Percentiles rank a stretch among this genome's conserved stretches.
These are phyloP conservation scores for Pseudeuparius sepicola DNA, from an alignment of 2,888 invertebrate species.

Conservation along the genomic window DNA sequence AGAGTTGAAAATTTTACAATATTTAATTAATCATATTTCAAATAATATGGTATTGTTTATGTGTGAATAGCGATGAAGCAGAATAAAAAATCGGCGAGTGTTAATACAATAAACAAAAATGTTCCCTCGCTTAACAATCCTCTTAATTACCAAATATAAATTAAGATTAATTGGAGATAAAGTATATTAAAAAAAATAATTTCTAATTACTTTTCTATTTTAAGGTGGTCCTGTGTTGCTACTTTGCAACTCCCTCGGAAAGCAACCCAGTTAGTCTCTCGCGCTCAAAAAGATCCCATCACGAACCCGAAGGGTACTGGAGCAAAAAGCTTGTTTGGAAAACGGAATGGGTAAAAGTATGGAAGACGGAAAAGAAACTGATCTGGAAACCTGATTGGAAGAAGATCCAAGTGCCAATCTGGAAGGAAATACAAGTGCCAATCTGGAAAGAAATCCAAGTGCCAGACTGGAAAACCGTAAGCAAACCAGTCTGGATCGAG, in stretches of 20 bases:
- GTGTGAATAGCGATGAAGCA: too few species aligned
- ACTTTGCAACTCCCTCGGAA: conserved; percentile 41
- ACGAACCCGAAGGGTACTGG: conserved; percentile 62
- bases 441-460: conserved; percentile 73
- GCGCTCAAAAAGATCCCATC: conserved; percentile 49
- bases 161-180: conserved; percentile 1
- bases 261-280: conserved; percentile 38
- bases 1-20: too few species aligned
- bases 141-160: not conserved
- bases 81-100: too few species aligned
- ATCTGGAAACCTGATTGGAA: conserved; percentile 66
- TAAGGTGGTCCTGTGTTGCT: conserved; percentile 51
- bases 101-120: too few species aligned
- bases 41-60: too few species aligned
- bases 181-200: too few species aligned
- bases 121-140: too few species aligned
- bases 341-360: conserved; percentile 67
- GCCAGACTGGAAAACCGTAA: conserved; percentile 64
- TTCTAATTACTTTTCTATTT: conserved; percentile 16
- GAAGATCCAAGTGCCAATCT: conserved; percentile 49
- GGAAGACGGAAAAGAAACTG: conserved; percentile 66
- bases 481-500: conserved; percentile 69
- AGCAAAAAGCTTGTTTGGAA: conserved; percentile 78
- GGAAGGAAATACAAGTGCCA: conserved; percentile 65
- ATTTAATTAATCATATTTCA: too few species aligned